phyloP scores from a whole-genome alignment of 2,113 vertebrate species.

The Dromaius novaehollandiae region DNA sequence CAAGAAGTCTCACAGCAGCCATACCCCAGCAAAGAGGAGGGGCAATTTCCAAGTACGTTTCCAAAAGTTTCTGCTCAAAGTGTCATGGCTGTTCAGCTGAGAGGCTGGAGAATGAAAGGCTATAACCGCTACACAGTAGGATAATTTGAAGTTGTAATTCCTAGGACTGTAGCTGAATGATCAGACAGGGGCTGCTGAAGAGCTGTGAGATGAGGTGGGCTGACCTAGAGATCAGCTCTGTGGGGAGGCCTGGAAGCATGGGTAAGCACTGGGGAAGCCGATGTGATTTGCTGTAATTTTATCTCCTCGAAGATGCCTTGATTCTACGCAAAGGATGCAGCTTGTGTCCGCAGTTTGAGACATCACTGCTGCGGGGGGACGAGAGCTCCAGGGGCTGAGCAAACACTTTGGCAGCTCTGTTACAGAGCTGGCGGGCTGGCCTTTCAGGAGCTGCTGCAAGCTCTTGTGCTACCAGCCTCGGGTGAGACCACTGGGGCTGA shows the following conservation, averaged over 20 bases:
- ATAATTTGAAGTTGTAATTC: not conserved
- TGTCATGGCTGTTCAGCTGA: not conserved
- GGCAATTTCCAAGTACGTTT: not conserved
- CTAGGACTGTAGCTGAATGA: not conserved
- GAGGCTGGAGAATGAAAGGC: not conserved
- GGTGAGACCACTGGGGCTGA: not conserved
- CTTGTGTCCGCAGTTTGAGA: not conserved
- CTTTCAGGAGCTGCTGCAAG: not conserved
- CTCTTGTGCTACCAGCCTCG: fast-evolving
- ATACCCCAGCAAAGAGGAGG: not conserved
- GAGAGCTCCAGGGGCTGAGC: not conserved
- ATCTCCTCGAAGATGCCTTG: constrained; percentile 35
- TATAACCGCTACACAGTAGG: not conserved
- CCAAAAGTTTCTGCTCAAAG: not conserved
- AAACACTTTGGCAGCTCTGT: not conserved
- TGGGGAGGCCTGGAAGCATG: not conserved
- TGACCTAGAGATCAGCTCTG: constrained; percentile 9
- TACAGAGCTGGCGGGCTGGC: not conserved
- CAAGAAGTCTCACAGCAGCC: not conserved
- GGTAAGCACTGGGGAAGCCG: not conserved
- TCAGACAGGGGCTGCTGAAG: constrained; percentile 62
- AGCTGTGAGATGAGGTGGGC: not conserved
- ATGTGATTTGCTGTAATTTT: not conserved
- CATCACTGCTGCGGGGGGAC: not conserved
- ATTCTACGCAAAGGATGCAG: not conserved